Evolutionary conservation across 2,113 vertebrate species (phyloP).

Genomic region (Mormoops blainvillei): DNA sequence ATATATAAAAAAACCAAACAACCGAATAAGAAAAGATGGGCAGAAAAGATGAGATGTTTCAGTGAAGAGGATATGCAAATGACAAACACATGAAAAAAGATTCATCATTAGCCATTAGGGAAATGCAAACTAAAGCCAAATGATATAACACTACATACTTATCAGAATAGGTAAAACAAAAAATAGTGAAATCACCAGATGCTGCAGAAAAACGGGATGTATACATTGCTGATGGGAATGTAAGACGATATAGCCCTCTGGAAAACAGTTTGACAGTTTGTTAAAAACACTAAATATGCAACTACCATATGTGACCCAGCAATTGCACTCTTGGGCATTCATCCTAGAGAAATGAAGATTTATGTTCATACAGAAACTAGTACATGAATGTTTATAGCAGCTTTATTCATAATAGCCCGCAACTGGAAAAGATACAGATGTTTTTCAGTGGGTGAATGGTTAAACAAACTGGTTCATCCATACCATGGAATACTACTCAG

Average conservation of each 20-base stretch:
- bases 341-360: neutral
- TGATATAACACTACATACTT: neutral
- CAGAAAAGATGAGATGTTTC: conserved; percentile 18
- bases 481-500: neutral
- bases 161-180: neutral
- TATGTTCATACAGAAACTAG: neutral
- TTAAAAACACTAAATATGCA: conserved; percentile 1
- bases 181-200: neutral
- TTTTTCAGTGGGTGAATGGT: neutral
- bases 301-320: neutral
- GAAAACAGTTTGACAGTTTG: neutral
- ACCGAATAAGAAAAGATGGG: neutral
- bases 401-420: neutral
- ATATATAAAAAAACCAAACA: neutral
- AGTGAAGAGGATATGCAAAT: neutral
- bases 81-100: neutral
- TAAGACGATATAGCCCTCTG: neutral
- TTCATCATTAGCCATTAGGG: neutral
- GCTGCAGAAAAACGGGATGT: neutral
- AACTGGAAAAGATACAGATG: neutral
- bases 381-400: neutral
- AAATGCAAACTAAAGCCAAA: conserved; percentile 16
- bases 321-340: neutral
- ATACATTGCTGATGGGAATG: neutral
- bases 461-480: neutral